Evolutionary conservation across 2,888 invertebrate genomes (phyloP), one percentile per base, ranked within the genome.

Genomic region (Drosophila limbata): DNA sequence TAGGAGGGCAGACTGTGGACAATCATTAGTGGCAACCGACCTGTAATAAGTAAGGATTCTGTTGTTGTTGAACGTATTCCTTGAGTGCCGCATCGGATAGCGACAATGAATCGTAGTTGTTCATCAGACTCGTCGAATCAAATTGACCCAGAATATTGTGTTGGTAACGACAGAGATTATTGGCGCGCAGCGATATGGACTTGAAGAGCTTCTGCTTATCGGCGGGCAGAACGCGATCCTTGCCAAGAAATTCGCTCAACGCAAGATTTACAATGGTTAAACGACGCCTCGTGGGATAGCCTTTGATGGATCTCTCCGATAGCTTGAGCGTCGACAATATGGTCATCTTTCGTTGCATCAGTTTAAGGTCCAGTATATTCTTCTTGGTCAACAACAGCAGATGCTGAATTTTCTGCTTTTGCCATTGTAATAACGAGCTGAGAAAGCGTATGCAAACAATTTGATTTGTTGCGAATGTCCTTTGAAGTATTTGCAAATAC

Each of bases 341-440:
- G 25, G 53, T 73, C 39, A 89, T 67, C 48, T 84, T 84, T 25
- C 53, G 66, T 11, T 84, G 79, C 73, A 89, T 69, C n/a, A 70
- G 17, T 42, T 89, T 84, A 0, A 89, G 11, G 2, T 87, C 89
- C 2, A 65, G 47, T 9, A 84, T 76, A 11, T 69, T 79, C 19
- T 60, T 62, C 9, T 72, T 84, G 4, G 82, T 84, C 15, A 68
- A 19, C 31, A 57, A 9, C 2, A 84, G 51, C 0, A 84, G 45
- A 9, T 89, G 79, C 0, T 73, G 44, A 0, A 89, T 60, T 37
- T 84, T 93, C 80, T 94, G 93, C 81, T 94, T 82, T 21, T 84
- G 85, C 84, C 97, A 96, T 89, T 98, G 98, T 15, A 95, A 92
- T 48, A 97, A 95, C 91, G 97, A 95, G 82, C 95, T 95, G 59